Conservation (phyloP, 1,140 invertebrate species). For the Drosophila erecta region DNA sequence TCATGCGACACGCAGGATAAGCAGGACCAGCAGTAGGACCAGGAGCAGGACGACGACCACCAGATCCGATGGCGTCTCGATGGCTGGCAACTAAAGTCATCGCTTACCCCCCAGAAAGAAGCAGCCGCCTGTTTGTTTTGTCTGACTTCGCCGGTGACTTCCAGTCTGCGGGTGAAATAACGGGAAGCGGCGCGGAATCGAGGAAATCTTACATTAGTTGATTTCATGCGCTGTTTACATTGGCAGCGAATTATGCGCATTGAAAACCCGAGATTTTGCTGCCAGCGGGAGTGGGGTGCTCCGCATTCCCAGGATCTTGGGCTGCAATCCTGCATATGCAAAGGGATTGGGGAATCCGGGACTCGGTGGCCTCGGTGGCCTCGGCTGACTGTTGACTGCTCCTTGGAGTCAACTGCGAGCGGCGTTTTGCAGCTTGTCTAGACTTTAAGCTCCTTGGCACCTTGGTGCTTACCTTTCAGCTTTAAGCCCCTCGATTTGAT, state of each 20-base stretch:
- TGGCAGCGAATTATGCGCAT: conserved; percentile 82
- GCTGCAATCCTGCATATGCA: not conserved
- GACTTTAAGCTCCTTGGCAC: conserved; percentile 26
- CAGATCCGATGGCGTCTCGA: conserved; percentile 65
- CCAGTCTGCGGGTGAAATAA: conserved; percentile 22
- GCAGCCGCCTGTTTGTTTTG: conserved; percentile 74
- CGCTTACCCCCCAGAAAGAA: conserved; percentile 47
- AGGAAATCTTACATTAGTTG: conserved; percentile 75
- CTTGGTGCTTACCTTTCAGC: conserved; percentile 11
- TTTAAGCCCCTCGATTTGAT: not conserved
- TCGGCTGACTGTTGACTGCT: not conserved
- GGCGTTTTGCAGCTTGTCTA: conserved; percentile 21
- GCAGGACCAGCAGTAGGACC: conserved; percentile 5
- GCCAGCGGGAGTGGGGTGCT: conserved; percentile 38
- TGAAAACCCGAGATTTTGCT: conserved; percentile 67
- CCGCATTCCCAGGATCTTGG: not conserved
- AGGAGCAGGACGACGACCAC: conserved; percentile 4
- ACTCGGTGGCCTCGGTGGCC: not conserved
- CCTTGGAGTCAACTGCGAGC: conserved; percentile 12
- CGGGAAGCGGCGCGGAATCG: not conserved
- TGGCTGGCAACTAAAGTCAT: conserved; percentile 66
- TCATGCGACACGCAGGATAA: conserved; percentile 73
- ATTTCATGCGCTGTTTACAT: conserved; percentile 83
- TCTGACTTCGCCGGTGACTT: conserved; percentile 57
- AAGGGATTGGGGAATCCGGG: not conserved